phyloP scores from a whole-genome alignment of 2,113 vertebrate genomes.

The Passer domesticus region DNA sequence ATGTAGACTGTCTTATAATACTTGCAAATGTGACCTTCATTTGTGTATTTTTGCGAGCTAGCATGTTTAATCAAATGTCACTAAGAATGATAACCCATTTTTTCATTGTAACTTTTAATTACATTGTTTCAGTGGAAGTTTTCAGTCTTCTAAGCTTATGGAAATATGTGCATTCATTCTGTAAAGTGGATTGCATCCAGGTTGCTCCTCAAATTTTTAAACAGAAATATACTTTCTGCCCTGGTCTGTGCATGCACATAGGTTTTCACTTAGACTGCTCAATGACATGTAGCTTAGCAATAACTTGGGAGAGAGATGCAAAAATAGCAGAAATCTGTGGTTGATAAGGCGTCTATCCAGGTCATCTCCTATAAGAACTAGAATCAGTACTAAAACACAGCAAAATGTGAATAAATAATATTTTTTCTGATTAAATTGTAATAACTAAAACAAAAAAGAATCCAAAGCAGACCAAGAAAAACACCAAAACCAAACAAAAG shows the following conservation, averaged over 20 bases:
- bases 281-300: background rate
- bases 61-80: slow-evolving; percentile 79
- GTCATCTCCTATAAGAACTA: background rate
- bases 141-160: background rate
- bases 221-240: background rate
- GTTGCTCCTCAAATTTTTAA: background rate
- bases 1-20: slow-evolving; percentile 74
- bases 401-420: background rate
- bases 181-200: background rate
- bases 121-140: slow-evolving; percentile 29
- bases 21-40: slow-evolving; percentile 86
- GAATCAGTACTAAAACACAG: background rate
- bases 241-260: background rate
- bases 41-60: slow-evolving; percentile 70
- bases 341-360: background rate
- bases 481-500: background rate
- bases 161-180: background rate
- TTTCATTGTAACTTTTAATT: slow-evolving; percentile 67
- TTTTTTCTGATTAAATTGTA: background rate
- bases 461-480: background rate
- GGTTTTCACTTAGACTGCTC: background rate
- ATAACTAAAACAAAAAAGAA: background rate
- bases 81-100: slow-evolving; percentile 51
- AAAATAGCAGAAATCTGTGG: background rate
- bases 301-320: background rate